These are phyloP conservation scores for Varanus salvator DNA, from an alignment of 2,113 vertebrate species.

Conservation along the genomic window DNA sequence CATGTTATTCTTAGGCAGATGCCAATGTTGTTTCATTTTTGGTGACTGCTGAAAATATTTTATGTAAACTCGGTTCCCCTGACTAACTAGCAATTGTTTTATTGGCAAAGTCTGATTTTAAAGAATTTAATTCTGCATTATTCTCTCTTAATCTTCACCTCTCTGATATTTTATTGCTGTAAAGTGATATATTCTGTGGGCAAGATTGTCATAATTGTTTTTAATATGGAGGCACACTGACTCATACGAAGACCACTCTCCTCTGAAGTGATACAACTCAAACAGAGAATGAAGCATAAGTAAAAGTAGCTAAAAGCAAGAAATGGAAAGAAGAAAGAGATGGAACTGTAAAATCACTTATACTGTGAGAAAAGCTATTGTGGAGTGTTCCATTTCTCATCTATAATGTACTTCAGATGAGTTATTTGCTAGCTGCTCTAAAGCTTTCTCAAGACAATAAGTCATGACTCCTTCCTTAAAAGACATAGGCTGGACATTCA, in stretches of 20 bases:
- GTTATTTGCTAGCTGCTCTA: slow-evolving; percentile 11
- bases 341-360: not conserved
- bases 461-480: not conserved
- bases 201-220: not conserved
- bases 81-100: no score
- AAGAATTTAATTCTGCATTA: no score
- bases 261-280: not conserved
- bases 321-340: not conserved
- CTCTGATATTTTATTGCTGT: no score
- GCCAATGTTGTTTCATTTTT: no score
- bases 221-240: not conserved
- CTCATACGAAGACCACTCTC: not conserved
- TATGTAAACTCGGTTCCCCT: no score
- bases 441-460: slow-evolving; percentile 2
- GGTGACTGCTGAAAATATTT: no score
- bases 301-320: not conserved
- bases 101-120: no score
- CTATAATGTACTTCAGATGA: not conserved
- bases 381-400: not conserved
- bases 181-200: no score
- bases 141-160: no score
- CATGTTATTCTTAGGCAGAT: no score
- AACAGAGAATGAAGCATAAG: not conserved
- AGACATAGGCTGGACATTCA: not conserved
- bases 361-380: not conserved